A percentile compares a stretch with the other conserved stretches of the same genome.
Conservation (phyloP, 2,113 vertebrate species). For the Atrichornis clamosus region DNA sequence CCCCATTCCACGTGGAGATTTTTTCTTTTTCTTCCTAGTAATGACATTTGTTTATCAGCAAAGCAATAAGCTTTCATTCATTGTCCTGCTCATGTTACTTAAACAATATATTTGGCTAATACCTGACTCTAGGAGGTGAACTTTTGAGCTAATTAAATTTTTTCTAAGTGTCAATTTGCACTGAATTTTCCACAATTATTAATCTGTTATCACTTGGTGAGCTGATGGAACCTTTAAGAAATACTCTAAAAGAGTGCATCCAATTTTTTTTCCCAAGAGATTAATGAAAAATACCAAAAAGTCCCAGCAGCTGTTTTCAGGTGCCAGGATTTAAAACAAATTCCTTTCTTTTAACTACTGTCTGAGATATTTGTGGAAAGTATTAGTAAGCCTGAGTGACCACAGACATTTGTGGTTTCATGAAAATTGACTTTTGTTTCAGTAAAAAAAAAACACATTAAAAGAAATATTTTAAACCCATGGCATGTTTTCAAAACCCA, state of each 20-base stretch:
- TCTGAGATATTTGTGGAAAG: not conserved
- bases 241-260: not conserved
- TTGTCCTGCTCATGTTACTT: not conserved
- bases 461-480: not conserved
- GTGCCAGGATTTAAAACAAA: not conserved
- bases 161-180: not conserved
- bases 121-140: not conserved
- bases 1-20: rapidly evolving
- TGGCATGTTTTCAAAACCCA: not conserved
- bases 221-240: not conserved
- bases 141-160: not conserved
- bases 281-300: not conserved
- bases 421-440: not conserved
- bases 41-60: not conserved
- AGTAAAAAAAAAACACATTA: not conserved
- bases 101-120: not conserved
- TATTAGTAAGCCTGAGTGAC: not conserved
- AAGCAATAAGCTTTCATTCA: not conserved
- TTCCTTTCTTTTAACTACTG: not conserved
- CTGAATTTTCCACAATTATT: not conserved
- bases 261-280: rapidly evolving
- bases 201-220: not conserved
- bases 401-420: not conserved
- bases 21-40: not conserved
- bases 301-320: not conserved